phyloP scores from a whole-genome alignment of 2,888 invertebrate genomes.

The Chaetoderma sp. region DNA sequence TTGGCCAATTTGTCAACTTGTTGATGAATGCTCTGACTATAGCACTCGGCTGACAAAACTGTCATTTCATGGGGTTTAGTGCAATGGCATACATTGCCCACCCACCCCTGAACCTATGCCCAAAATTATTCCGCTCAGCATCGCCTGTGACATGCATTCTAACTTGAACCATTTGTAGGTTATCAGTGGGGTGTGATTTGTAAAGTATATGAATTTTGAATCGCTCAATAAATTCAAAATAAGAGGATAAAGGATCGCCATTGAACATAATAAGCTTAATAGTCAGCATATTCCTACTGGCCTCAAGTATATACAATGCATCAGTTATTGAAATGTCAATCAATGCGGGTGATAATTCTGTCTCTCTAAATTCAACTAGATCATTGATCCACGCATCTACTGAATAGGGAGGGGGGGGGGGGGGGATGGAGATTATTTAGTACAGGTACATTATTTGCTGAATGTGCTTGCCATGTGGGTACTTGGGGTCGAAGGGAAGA shows the following conservation, averaged over 20 bases:
- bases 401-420: no score
- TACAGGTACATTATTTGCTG: no score
- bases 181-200: constrained; percentile 9
- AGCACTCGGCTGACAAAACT: constrained; percentile 10
- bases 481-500: no score
- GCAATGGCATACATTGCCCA: constrained; percentile 13
- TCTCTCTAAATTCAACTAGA: background rate
- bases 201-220: constrained; percentile 23
- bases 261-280: background rate
- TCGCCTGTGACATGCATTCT: constrained; percentile 3
- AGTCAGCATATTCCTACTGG: constrained; percentile 1
- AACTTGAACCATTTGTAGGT: constrained; percentile 13
- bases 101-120: no score
- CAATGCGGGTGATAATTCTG: background rate
- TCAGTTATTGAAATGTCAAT: background rate
- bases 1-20: background rate
- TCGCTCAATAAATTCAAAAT: constrained; percentile 19
- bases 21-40: constrained; percentile 9
- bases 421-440: no score
- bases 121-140: no score
- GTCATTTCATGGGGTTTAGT: constrained; percentile 9
- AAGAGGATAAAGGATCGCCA: background rate
- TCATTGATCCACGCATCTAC: constrained; percentile 16
- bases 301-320: constrained; percentile 6
- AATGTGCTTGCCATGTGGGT: no score